Conservation (phyloP, 2,797 vertebrate species). For the Silurus lanzhouensis region DNA sequence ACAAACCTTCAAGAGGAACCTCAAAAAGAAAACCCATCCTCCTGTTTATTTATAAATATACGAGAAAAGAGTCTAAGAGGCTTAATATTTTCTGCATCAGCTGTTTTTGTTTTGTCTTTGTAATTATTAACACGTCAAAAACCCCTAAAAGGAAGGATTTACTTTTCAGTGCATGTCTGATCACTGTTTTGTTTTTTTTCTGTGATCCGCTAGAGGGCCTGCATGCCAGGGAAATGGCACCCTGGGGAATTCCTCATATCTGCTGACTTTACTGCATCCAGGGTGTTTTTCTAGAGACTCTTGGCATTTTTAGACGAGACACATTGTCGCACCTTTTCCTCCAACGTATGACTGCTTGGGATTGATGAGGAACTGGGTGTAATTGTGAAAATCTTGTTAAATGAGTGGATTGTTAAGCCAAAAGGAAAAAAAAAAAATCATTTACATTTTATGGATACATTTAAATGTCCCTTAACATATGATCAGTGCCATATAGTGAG, state of each 20-base stretch:
- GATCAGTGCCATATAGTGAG: constrained; percentile 36
- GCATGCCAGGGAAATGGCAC: constrained; percentile 33
- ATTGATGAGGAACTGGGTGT: neutral
- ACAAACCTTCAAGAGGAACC: no score
- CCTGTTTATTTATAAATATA: neutral
- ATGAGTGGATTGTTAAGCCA: constrained; percentile 7
- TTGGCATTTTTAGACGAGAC: constrained; percentile 9
- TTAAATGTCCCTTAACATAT: constrained; percentile 16
- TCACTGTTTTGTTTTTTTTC: neutral
- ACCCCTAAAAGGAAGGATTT: neutral
- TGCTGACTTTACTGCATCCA: constrained; percentile 46
- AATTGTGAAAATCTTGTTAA: constrained; percentile 21
- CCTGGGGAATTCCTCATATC: constrained; percentile 37
- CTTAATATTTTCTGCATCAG: neutral
- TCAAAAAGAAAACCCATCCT: neutral
- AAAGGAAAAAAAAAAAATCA: neutral
- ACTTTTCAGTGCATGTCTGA: neutral
- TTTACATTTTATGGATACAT: neutral
- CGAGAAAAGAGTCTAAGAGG: neutral
- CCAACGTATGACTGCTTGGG: neutral
- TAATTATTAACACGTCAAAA: neutral
- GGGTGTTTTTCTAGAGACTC: constrained; percentile 42
- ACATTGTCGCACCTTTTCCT: neutral
- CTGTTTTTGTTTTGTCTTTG: neutral
- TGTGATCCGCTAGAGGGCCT: constrained; percentile 34